These are phyloP conservation scores for Somateria mollissima DNA, from an alignment of 2,797 vertebrate species.

Conservation along the genomic window DNA sequence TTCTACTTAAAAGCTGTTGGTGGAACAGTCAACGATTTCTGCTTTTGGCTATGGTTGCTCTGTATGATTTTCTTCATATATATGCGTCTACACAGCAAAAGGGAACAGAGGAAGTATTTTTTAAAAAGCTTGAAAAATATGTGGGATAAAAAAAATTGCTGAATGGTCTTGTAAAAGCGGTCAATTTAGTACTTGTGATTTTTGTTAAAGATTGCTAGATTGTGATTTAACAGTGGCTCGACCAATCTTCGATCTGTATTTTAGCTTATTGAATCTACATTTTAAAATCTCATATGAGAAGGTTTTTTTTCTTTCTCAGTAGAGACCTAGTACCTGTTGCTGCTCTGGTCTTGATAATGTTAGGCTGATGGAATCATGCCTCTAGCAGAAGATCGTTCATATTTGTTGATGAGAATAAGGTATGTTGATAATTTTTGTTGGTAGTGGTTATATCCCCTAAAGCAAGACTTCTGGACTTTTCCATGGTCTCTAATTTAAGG, in stretches of 20 bases:
- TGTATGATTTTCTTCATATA: background rate
- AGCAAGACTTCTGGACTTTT: background rate
- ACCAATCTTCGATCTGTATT: background rate
- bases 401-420: background rate
- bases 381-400: background rate
- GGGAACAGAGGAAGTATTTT: background rate
- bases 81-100: background rate
- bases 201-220: background rate
- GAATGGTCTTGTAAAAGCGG: background rate
- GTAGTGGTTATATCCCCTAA: background rate
- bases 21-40: background rate
- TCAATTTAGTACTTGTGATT: background rate
- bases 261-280: background rate
- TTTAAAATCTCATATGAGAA: background rate
- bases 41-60: background rate
- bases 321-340: background rate
- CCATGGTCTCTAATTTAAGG: background rate
- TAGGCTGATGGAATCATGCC: background rate
- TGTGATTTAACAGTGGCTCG: background rate
- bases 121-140: background rate
- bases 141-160: background rate
- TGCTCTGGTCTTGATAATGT: accelerated
- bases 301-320: background rate
- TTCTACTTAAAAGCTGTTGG: background rate
- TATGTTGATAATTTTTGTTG: background rate